phyloP scores from a whole-genome alignment of 2,888 invertebrate species.

The Callyntrura guangdongensis region DNA sequence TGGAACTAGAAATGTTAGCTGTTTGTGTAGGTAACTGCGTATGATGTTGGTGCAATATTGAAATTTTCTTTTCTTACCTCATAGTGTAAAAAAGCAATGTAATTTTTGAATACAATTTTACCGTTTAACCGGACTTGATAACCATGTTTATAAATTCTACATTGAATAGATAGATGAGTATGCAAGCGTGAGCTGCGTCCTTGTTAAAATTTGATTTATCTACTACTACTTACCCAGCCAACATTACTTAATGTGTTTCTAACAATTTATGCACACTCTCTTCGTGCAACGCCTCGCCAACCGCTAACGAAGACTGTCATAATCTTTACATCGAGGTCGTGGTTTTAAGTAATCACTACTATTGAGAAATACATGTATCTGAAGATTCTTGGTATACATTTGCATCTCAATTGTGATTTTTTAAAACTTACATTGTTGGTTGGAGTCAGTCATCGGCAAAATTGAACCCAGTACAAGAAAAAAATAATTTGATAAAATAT shows the following conservation, averaged over 20 bases:
- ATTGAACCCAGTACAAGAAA: not conserved
- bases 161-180: not conserved
- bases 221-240: conserved; percentile 15
- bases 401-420: not conserved
- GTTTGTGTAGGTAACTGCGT: not conserved
- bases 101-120: not conserved
- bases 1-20: not conserved
- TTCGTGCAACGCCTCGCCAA: no score
- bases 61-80: conserved; percentile 55
- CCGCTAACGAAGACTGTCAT: no score
- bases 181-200: not conserved
- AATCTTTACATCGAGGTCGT: no score
- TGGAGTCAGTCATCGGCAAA: no score
- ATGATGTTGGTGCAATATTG: conserved; percentile 54
- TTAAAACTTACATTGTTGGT: no score
- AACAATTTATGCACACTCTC: no score
- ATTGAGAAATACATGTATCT: no score
- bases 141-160: not conserved
- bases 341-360: not conserved
- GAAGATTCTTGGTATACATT: not conserved
- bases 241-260: not conserved
- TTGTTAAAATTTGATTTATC: not conserved
- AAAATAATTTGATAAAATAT: not conserved
- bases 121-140: not conserved
- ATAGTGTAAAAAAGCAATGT: not conserved